Percentiles rank a stretch among this genome's conserved stretches.
Conservation (phyloP, 2,113 vertebrate genomes). For the Hippocampus zosterae region DNA sequence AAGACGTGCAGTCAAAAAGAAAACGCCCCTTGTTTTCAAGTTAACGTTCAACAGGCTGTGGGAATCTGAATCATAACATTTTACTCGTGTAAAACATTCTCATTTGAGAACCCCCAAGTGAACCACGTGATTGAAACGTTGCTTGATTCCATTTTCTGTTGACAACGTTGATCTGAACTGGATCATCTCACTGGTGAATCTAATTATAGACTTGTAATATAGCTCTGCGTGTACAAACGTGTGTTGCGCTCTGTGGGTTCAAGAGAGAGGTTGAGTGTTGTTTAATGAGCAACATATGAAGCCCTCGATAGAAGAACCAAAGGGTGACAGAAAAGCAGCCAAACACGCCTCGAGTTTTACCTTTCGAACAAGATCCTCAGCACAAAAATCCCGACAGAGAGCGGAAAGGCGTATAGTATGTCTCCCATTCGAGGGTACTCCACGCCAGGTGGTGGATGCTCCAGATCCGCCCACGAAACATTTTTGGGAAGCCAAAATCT, state of each 20-base stretch:
- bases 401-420: conserved; percentile 47
- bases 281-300: neutral
- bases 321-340: neutral
- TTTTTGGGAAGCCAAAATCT: conserved; percentile 68
- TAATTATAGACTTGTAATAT: neutral
- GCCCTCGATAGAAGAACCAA: neutral
- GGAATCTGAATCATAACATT: neutral
- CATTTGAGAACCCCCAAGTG: neutral
- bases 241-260: neutral
- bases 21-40: neutral
- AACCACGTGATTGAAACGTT: neutral
- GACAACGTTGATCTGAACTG: neutral
- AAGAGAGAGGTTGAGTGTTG: neutral
- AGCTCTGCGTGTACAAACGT: neutral
- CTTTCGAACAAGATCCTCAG: conserved; percentile 61
- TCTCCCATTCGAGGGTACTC: conserved; percentile 52
- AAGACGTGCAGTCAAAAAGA: neutral
- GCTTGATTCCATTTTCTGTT: neutral
- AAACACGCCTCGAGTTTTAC: conserved; percentile 24
- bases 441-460: conserved; percentile 56
- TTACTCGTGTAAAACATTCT: too few relatives aligned
- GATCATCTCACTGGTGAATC: neutral
- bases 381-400: conserved; percentile 50
- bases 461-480: conserved; percentile 63
- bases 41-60: neutral